Conservation (phyloP, 2,888 invertebrate genomes). For the Stictocephala bisonia region DNA sequence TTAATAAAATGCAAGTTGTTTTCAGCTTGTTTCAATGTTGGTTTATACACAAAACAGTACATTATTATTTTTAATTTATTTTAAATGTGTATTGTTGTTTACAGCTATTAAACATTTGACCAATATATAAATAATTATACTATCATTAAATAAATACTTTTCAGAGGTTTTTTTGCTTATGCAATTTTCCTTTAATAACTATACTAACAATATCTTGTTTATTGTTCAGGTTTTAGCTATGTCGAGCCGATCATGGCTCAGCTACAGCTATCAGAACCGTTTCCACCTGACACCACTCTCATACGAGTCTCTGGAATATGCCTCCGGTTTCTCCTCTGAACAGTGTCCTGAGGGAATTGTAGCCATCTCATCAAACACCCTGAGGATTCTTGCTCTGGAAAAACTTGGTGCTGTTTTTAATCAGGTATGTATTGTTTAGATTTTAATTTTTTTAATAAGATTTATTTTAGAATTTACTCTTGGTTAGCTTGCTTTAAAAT, state of each 20-base stretch:
- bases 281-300: constrained; percentile 96
- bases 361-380: constrained; percentile 97
- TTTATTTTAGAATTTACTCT: not conserved
- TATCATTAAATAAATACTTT: no score
- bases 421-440: constrained; percentile 68
- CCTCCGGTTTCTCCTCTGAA: constrained; percentile 93
- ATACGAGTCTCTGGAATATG: constrained; percentile 96
- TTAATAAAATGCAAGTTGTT: no score
- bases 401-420: constrained; percentile 99
- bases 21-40: no score
- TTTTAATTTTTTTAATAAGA: not conserved
- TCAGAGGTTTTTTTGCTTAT: no score
- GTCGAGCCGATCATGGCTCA: constrained; percentile 97
- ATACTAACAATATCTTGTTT: not conserved
- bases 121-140: no score
- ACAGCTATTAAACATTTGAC: no score
- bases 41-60: no score
- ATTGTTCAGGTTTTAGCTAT: constrained; percentile 81
- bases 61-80: no score
- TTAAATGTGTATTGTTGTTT: no score
- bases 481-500: not conserved
- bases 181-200: not conserved
- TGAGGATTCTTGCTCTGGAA: constrained; percentile 96
- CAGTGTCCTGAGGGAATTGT: constrained; percentile 99
- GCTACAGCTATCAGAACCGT: constrained; percentile 97